A percentile compares a stretch with the other conserved stretches of the same genome.
Evolutionary conservation across 2,113 vertebrate genomes (phyloP).

Genomic region (Struthio camelus): DNA sequence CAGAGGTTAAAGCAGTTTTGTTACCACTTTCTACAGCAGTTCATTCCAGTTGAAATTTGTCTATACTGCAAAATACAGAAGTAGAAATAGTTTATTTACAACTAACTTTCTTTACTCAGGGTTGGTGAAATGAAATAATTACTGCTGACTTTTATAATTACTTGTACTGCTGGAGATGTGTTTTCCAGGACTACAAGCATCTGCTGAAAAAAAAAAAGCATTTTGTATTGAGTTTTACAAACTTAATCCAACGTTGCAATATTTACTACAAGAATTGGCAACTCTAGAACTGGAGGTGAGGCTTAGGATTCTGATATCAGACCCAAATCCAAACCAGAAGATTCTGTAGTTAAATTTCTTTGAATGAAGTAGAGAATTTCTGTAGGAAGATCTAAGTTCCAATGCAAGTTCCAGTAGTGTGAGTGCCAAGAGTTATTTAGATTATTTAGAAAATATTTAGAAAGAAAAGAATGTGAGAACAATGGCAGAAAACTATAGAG

Average conservation of each 20-base stretch:
- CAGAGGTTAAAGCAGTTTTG: not conserved
- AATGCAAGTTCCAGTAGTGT: rapidly evolving
- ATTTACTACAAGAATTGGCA: not conserved
- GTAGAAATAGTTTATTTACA: not conserved
- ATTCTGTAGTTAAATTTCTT: not conserved
- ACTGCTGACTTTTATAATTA: not conserved
- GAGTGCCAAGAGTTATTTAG: not conserved
- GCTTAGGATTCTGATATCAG: not conserved
- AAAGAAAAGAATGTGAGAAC: not conserved
- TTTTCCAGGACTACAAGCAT: not conserved
- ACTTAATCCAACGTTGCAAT: not conserved
- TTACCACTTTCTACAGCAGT: not conserved
- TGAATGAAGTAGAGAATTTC: not conserved
- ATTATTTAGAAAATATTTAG: not conserved
- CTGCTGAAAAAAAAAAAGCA: not conserved
- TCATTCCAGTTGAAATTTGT: not conserved
- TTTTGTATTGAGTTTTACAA: not conserved
- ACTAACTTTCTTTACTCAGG: not conserved
- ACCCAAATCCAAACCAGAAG: not conserved
- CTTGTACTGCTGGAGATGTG: rapidly evolving
- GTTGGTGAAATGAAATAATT: not conserved
- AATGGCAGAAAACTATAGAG: not conserved
- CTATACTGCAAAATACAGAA: not conserved
- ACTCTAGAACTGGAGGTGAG: not conserved
- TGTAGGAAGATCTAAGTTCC: not conserved